Conservation (phyloP, 1,140 invertebrate species). For the Hyles vespertilio region DNA sequence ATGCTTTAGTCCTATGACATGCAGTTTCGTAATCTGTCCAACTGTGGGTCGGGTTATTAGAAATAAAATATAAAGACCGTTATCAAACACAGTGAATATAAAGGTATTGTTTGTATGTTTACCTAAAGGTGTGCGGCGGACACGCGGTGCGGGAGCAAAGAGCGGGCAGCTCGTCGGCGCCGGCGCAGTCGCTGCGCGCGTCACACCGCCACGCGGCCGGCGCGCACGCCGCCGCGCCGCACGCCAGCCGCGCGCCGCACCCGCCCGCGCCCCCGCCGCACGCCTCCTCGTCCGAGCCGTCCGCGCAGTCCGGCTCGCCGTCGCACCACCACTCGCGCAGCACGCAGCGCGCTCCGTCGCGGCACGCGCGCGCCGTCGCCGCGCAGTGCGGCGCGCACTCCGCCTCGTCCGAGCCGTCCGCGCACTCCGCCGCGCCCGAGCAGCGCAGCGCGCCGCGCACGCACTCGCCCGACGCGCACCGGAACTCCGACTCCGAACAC, state of each 20-base stretch:
- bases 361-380: constrained; percentile 61
- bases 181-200: constrained; percentile 80
- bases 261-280: constrained; percentile 75
- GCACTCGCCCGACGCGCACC: constrained; percentile 77
- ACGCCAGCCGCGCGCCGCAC: constrained; percentile 78
- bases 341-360: constrained; percentile 24
- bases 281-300: constrained; percentile 84
- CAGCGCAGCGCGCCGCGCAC: constrained; percentile 80
- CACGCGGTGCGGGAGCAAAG: constrained; percentile 53
- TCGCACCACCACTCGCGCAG: constrained; percentile 79
- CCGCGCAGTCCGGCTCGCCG: constrained; percentile 82
- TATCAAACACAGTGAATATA: too few relatives aligned
- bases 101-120: too few relatives aligned
- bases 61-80: too few relatives aligned
- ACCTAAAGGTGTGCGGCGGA: constrained; percentile 64
- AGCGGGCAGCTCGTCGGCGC: constrained; percentile 75
- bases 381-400: constrained; percentile 76
- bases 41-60: too few relatives aligned
- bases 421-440: constrained; percentile 82
- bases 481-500: constrained; percentile 83
- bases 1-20: too few relatives aligned
- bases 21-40: too few relatives aligned
- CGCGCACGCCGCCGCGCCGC: constrained; percentile 79
- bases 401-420: constrained; percentile 78
- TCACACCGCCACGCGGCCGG: constrained; percentile 81